Conservation (phyloP, 2,797 vertebrate species). For the Amblyopsis hoosieri region DNA sequence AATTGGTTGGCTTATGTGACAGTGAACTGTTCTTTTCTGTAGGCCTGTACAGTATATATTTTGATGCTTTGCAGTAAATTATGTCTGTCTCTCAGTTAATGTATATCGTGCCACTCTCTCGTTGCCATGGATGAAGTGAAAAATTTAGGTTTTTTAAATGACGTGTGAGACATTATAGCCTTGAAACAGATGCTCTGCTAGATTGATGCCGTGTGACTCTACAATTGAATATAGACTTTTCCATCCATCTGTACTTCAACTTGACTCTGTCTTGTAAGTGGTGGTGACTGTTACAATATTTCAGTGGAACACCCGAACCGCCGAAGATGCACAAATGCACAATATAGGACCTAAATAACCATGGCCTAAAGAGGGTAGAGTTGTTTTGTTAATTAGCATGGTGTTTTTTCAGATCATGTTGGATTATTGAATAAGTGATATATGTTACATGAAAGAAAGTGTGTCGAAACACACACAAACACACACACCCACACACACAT, state of each 20-base stretch:
- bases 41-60: constrained; percentile 5
- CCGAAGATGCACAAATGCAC: background rate
- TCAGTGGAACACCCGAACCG: too few relatives aligned
- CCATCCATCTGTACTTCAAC: constrained; percentile 22
- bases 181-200: constrained; percentile 46
- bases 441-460: too few relatives aligned
- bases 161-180: constrained; percentile 60
- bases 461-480: background rate
- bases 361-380: too few relatives aligned
- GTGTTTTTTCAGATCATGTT: too few relatives aligned
- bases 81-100: constrained; percentile 33
- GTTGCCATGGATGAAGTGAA: constrained; percentile 50
- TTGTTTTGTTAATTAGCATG: too few relatives aligned
- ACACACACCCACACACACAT: background rate
- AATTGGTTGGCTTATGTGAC: too few relatives aligned
- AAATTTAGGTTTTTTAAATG: constrained; percentile 64
- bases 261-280: constrained; percentile 22
- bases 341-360: too few relatives aligned
- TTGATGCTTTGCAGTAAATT: constrained; percentile 9
- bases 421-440: too few relatives aligned
- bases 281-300: background rate
- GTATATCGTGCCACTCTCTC: constrained; percentile 25
- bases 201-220: constrained; percentile 68
- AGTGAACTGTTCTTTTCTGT: background rate
- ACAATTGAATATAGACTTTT: constrained; percentile 28